Percentiles rank a stretch among this genome's conserved stretches.
phyloP scores from a whole-genome alignment of 2,797 vertebrate genomes.

The Rhincodon typus region DNA sequence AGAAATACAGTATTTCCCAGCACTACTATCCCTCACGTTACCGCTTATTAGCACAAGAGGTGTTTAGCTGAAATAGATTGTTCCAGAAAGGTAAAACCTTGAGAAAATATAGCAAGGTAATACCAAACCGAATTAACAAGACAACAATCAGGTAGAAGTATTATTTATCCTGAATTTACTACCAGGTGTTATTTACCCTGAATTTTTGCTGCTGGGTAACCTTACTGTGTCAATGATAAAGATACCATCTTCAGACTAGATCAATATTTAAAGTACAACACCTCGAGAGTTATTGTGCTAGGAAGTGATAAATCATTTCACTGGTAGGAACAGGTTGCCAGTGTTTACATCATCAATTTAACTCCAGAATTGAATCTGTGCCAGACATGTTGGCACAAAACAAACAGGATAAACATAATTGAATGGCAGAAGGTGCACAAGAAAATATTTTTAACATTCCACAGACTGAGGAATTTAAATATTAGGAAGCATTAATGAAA shows the following conservation, averaged over 20 bases:
- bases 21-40: background rate
- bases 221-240: background rate
- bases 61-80: background rate
- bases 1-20: background rate
- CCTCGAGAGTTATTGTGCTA: background rate
- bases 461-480: background rate
- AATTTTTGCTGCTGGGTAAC: background rate
- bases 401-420: background rate
- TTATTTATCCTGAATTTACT: background rate
- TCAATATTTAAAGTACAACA: conserved; percentile 11
- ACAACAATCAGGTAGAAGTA: background rate
- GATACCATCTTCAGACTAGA: background rate
- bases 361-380: background rate
- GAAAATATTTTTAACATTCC: background rate
- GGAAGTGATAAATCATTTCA: background rate
- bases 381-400: background rate
- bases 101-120: background rate
- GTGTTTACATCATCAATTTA: background rate
- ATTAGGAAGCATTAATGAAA: background rate
- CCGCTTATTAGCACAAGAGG: background rate
- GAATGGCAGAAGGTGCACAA: background rate
- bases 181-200: background rate
- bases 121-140: background rate
- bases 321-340: background rate
- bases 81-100: background rate